Evolutionary conservation across 37 sponge, comb jelly and placozoan species (phyloP), one percentile per base, ranked within the genome.

Genomic region (Spongia lamella): DNA sequence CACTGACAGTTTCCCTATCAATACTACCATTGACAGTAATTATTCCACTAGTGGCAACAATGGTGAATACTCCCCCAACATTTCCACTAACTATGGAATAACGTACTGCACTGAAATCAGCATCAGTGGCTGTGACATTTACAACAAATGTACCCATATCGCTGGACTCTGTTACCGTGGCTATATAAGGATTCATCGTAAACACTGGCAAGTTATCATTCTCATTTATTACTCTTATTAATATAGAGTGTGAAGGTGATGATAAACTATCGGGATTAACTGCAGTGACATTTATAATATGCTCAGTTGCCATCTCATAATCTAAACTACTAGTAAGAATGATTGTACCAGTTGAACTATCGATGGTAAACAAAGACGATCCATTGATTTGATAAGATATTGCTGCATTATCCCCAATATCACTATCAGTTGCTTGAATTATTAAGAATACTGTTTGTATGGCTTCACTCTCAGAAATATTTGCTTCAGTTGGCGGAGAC

Each of bases 181-280:
- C 26, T 38, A 22, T 16, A 16, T 58, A 22, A 3, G 82, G 81
- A 1, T 30, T 61, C 47, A 43, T 43, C 30, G 38, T 17, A 50
- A 92, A 84, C 36, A 73, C 11, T 27, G 93, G 93, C 0, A 61
- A 21, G 25, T 80, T 83, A 56, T 92, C 93, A 65, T 92, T 92
- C 20, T 72, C 67, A 56, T 89, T 84, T 20, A 22, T 16, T 16
- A 90, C 67, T 17, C 1, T 56, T 14, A 89, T 65, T 1, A 5
- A 13, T 5, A 43, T 43, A 43, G 47, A 43, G 47, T 43, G 47
- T 13, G 5, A 13, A n/a, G 15, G 40, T 36, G 38, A 26, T 0
- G 38, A 53, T 19, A 75, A 57, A 17, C 11, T 20, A 20, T 79
- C 83, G 5, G 5, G 7, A 61, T 90, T 83, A 2, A 29, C 16